Percentiles rank a stretch among this genome's conserved stretches.
These are phyloP conservation scores for Tetrao urogallus DNA, from an alignment of 2,113 vertebrate genomes.

Conservation along the genomic window DNA sequence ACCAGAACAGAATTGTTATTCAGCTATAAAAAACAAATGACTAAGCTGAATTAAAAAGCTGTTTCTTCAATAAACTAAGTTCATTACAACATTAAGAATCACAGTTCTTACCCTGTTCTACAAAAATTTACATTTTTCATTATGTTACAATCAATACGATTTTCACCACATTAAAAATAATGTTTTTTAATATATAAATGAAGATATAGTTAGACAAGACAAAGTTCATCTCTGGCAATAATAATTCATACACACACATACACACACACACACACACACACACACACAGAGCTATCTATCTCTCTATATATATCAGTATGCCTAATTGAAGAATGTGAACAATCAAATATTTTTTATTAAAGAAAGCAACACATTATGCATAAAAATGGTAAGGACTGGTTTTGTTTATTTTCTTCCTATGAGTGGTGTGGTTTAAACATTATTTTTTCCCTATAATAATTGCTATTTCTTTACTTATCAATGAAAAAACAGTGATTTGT, in stretches of 20 bases:
- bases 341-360: neutral
- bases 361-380: neutral
- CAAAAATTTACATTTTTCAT: neutral
- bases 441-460: neutral
- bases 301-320: neutral
- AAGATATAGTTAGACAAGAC: neutral
- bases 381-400: neutral
- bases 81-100: neutral
- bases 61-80: neutral
- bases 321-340: neutral
- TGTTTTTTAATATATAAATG: neutral
- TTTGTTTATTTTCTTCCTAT: neutral
- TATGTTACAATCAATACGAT: neutral
- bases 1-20: neutral
- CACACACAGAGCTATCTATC: fast-evolving
- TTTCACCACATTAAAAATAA: neutral
- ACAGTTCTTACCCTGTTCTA: neutral
- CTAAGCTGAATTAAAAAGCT: neutral
- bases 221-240: neutral
- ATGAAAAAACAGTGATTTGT: neutral
- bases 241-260: neutral
- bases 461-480: neutral
- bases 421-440: neutral
- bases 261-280: no score
- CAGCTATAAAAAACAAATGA: neutral